These are phyloP conservation scores for Salminus brasiliensis DNA, from an alignment of 2,113 vertebrate genomes.

Conservation along the genomic window DNA sequence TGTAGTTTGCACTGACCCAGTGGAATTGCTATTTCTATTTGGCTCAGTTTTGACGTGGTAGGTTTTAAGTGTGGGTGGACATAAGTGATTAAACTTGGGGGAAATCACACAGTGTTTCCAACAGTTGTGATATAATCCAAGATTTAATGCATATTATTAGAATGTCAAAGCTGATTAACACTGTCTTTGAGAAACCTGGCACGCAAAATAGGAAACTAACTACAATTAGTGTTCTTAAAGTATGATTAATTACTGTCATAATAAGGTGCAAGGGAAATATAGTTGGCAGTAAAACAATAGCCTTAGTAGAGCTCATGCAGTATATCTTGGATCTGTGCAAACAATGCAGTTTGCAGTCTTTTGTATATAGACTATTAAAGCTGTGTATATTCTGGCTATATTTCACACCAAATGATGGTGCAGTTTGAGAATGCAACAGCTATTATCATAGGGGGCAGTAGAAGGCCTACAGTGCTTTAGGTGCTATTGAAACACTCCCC, in stretches of 20 bases:
- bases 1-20: not conserved
- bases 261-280: not conserved
- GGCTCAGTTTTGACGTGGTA: not conserved
- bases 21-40: not conserved
- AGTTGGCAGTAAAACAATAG: not conserved
- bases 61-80: not conserved
- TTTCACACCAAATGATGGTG: too few species aligned
- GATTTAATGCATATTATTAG: not conserved
- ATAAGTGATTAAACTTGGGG: too few species aligned
- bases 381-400: too few species aligned
- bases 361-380: not conserved
- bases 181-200: not conserved
- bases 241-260: not conserved
- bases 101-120: not conserved
- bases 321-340: not conserved
- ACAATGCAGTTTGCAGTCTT: not conserved
- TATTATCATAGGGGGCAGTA: not conserved
- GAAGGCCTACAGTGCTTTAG: conserved; percentile 50
- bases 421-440: not conserved
- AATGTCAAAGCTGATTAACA: not conserved
- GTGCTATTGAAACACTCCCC: conserved; percentile 52
- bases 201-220: not conserved
- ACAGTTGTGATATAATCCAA: not conserved
- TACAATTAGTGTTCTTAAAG: not conserved
- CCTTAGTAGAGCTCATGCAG: not conserved